Evolutionary conservation across 2,113 vertebrate genomes (phyloP), one percentile per base, ranked within the genome.

Genomic region (Shinisaurus crocodilurus): DNA sequence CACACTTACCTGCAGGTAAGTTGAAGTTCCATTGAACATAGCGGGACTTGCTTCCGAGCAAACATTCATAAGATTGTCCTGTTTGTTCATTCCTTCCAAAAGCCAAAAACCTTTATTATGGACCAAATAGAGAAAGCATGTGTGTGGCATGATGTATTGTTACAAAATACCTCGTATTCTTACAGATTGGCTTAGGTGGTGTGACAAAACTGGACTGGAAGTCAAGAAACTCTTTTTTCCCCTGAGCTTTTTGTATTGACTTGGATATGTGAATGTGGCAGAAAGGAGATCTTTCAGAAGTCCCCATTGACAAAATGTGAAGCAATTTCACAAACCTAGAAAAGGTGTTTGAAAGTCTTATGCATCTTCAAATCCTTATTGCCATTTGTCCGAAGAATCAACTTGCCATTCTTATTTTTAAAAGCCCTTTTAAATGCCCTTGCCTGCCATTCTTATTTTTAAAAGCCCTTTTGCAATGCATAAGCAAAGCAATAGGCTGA

Each of bases 361-460:
- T n/a, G n/a, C 16, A n/a, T 84, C 88, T 76, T 84, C 70, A 74
- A 75, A 76, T 25, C 4, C 43, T 63, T 43, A 27, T 0, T 65
- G 57, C 43, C 54, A 76, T 84, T 63, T 75, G 54, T 57, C 87
- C 57, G 15, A 83, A 50, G n/a, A 83, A 72, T 34, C 37, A 25
- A 74, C 67, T 65, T n/a, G 16, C 74, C 54, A 77, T n/a, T n/a
- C n/a, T n/a, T n/a, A n/a, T n/a, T n/a, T n/a, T n/a, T n/a, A n/a
- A n/a, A n/a, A n/a, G n/a, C n/a, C n/a, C n/a, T n/a, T n/a, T n/a
- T n/a, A n/a, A n/a, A n/a, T n/a, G n/a, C n/a, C n/a, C n/a, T n/a
- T n/a, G n/a, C n/a, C n/a, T n/a, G n/a, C n/a, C n/a, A 48, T 88
- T 80, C 63, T 70, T 88, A 70, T 69, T 85, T 81, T 50, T 40